Evolutionary conservation across 30 jellyfish, hydroid and myxozoan species (phyloP).

Genomic region (Hydra vulgaris): DNA sequence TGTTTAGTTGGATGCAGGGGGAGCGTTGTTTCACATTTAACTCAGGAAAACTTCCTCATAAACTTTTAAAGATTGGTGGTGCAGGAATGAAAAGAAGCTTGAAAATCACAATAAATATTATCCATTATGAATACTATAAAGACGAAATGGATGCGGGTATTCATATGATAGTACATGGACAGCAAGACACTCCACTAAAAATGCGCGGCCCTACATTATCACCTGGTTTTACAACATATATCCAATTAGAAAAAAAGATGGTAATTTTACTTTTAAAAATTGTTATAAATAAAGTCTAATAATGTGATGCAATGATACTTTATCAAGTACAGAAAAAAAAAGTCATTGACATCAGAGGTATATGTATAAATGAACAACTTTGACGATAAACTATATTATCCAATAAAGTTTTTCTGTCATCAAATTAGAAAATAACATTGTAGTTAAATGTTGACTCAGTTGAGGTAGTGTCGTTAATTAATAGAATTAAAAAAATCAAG

Average conservation of each 20-base stretch:
- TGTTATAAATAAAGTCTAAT: no score
- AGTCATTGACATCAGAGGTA: no score
- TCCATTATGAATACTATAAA: constrained; percentile 66
- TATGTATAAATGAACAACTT: no score
- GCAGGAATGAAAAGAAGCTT: constrained; percentile 55
- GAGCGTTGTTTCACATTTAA: constrained; percentile 77
- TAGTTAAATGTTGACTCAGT: no score
- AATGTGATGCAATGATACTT: no score
- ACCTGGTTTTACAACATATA: constrained; percentile 70
- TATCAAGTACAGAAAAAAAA: no score
- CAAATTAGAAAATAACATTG: no score
- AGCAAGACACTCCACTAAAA: constrained; percentile 73
- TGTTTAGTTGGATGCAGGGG: constrained; percentile 60
- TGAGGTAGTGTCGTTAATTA: no score
- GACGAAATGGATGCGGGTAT: constrained; percentile 37
- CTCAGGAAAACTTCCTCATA: constrained; percentile 46
- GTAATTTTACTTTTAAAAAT: constrained; percentile 23
- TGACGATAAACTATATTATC: no score
- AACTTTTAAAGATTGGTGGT: constrained; percentile 34
- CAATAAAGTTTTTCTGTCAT: no score
- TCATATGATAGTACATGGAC: constrained; percentile 74
- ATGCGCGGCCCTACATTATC: constrained; percentile 62
- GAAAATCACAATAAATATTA: constrained; percentile 43
- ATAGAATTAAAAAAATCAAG: no score
- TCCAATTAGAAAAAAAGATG: constrained; percentile 61